Evolutionary conservation across 64 coral and sea anemone genomes (phyloP), one percentile per base, ranked within the genome.

Genomic region (Acropora yongei): DNA sequence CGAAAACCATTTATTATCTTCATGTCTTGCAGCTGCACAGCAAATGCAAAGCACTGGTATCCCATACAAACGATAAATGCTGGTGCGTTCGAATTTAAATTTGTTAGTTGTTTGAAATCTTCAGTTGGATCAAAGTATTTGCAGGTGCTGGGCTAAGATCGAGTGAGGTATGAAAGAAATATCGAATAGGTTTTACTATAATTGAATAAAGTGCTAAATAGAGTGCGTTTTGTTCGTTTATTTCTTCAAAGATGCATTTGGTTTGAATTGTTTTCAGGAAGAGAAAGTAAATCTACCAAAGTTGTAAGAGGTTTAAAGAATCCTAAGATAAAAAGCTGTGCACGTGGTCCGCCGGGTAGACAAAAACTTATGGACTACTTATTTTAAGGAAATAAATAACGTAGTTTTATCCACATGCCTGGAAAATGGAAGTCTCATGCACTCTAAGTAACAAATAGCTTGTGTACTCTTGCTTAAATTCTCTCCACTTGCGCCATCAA

Each of bases 1-100:
- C 8, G 18, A 42, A 71, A 71, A 84, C n/a, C 3, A 84, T 1
- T 42, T 46, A 84, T 84, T 84, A 60, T 84, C 44, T 16, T 10
- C n/a, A 68, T 68, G 58, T 48, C 14, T 60, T 67, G 58, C 18
- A 13, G 43, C 47, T 84, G 58, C 66, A 6, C 4, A 18, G 66
- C 41, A 60, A 84, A 85, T 85, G 82, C 66, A n/a, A 85, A 85
- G 82, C 66, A 7, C 30, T 30, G 30, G 30, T 19, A 42, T 71
- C 71, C 44, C 60, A 47, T 19, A 85, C 43, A 85, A 14, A 17
- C 66, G 49, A 83, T 43, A 83, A 83, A 71, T 71, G 65, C 16
- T 57, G 8, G 18, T 85, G 65, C 49, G 82, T 20, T 71, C 8
- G 61, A 49, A 85, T 85, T 85, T 5, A 49, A 71, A 45, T 12